A percentile compares a stretch with the other conserved stretches of the same genome.
Evolutionary conservation across 2,888 invertebrate genomes (phyloP).

Genomic region (Nephrocerus scutellatus): DNA sequence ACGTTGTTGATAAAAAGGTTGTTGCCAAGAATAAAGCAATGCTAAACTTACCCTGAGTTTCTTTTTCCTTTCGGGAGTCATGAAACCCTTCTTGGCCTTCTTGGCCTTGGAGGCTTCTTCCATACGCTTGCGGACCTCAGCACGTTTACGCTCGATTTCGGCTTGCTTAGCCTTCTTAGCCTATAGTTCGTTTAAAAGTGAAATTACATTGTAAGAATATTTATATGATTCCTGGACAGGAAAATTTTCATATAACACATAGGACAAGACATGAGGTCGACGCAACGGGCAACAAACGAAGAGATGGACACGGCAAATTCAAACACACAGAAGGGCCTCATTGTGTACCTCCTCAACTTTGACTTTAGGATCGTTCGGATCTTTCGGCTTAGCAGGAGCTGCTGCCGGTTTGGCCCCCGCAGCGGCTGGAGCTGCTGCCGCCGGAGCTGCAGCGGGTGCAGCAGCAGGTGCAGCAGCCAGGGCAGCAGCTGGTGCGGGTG

Average conservation of each 20-base stretch:
- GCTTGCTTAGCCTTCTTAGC: slow-evolving; percentile 97
- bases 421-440: slow-evolving; percentile 26
- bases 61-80: slow-evolving; percentile 99
- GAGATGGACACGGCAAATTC: too few relatives aligned
- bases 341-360: slow-evolving; percentile 40
- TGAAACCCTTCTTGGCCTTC: slow-evolving; percentile 99
- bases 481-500: slow-evolving; percentile 23
- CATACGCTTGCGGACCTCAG: slow-evolving; percentile 97
- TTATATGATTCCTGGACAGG: slow-evolving; percentile 4
- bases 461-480: slow-evolving; percentile 22
- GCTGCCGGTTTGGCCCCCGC: slow-evolving; percentile 23
- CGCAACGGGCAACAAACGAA: slow-evolving; percentile 10
- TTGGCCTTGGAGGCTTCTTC: slow-evolving; percentile 98
- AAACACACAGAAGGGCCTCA: slow-evolving; percentile 10
- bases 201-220: slow-evolving; percentile 3
- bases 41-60: slow-evolving; percentile 83
- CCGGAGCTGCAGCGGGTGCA: slow-evolving; percentile 22
- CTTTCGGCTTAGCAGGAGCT: slow-evolving; percentile 38
- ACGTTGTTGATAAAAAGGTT: background rate
- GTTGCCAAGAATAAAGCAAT: background rate
- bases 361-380: slow-evolving; percentile 40
- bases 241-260: slow-evolving; percentile 9
- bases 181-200: slow-evolving; percentile 48
- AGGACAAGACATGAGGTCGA: slow-evolving; percentile 19
- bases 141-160: slow-evolving; percentile 97